These are phyloP conservation scores for Rhynchomys soricoides DNA, from an alignment of 2,113 vertebrate species.

Conservation along the genomic window DNA sequence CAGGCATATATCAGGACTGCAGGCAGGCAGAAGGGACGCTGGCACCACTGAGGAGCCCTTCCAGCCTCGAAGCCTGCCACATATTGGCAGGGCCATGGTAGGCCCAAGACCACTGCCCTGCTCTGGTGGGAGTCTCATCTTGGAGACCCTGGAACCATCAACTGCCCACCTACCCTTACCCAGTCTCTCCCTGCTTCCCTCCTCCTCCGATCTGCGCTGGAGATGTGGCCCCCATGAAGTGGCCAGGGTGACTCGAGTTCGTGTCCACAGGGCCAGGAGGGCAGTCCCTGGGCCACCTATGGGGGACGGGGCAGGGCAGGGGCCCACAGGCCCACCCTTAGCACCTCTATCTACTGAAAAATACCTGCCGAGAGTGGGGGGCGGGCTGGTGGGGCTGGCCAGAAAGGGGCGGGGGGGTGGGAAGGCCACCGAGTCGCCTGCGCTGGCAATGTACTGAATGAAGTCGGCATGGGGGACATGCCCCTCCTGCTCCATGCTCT, in stretches of 20 bases:
- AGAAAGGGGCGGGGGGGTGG: conserved; percentile 87
- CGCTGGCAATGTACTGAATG: conserved; percentile 96
- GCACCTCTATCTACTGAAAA: conserved; percentile 89
- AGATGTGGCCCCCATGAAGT: not conserved
- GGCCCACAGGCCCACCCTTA: conserved; percentile 57
- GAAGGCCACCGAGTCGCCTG: conserved; percentile 88
- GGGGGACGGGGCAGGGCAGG: conserved; percentile 30
- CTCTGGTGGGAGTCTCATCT: not conserved
- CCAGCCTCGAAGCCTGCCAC: not conserved
- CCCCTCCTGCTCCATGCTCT: conserved; percentile 95
- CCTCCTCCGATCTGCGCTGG: conserved; percentile 34
- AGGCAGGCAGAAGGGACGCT: not conserved
- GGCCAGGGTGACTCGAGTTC: not conserved
- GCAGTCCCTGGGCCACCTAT: conserved; percentile 17
- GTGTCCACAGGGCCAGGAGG: not conserved
- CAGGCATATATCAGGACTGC: not conserved
- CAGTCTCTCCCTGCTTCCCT: conserved; percentile 56
- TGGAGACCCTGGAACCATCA: not conserved
- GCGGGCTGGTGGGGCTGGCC: conserved; percentile 90
- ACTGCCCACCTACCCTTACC: conserved; percentile 61
- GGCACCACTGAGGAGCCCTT: not conserved
- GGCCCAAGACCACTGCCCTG: not conserved
- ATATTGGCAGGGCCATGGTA: not conserved
- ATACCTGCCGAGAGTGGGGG: conserved; percentile 99
- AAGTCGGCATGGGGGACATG: conserved; percentile 90